These are phyloP conservation scores for Pseudomyrmex cubaensis DNA, from an alignment of 1,140 invertebrate genomes.

Conservation along the genomic window DNA sequence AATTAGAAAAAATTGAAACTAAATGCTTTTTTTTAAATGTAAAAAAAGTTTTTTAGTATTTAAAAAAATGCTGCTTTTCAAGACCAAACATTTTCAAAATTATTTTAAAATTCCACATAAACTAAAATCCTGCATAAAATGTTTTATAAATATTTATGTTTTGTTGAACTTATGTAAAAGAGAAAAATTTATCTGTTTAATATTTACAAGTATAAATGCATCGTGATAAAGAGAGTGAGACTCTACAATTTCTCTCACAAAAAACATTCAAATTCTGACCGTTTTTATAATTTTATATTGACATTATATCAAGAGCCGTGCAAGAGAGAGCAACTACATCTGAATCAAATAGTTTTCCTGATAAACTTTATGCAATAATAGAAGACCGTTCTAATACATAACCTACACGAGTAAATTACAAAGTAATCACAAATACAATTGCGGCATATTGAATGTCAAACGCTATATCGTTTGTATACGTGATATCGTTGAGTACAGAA, in stretches of 20 bases:
- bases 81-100: too few species aligned
- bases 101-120: too few species aligned
- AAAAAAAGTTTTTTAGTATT: too few species aligned
- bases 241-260: not conserved
- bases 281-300: not conserved
- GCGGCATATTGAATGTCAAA: not conserved
- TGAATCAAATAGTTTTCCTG: not conserved
- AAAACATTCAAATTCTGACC: not conserved
- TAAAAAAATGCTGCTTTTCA: too few species aligned
- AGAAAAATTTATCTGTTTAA: not conserved
- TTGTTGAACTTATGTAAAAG: not conserved
- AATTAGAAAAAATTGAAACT: too few species aligned
- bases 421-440: not conserved
- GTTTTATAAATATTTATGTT: too few species aligned
- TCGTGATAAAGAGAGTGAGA: not conserved
- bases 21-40: too few species aligned
- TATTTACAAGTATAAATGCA: not conserved
- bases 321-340: not conserved
- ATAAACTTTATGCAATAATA: slow-evolving; percentile 24
- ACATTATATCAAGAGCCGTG: not conserved
- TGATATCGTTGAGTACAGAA: slow-evolving; percentile 7
- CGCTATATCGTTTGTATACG: slow-evolving; percentile 28
- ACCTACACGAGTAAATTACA: not conserved
- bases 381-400: not conserved
- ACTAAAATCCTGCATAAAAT: too few species aligned